Evolutionary conservation across 2,113 vertebrate species (phyloP), one percentile per base, ranked within the genome.

Genomic region (Pseudorectes ferrugineus): DNA sequence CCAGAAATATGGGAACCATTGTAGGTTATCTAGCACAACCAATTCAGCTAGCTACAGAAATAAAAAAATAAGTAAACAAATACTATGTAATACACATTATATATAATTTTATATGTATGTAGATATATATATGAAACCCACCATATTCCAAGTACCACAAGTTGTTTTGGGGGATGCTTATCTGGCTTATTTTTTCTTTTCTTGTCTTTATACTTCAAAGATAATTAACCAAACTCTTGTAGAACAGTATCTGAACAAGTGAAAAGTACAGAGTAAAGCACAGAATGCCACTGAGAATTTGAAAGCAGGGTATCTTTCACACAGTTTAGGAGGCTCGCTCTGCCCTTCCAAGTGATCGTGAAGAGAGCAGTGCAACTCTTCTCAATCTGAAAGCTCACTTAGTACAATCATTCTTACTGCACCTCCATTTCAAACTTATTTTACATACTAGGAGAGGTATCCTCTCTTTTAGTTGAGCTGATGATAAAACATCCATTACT

Each of bases 201-300:
- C 54, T 93, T 95, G 65, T 84, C 89, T 96, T 96, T 93, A 59
- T 74, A 54, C 71, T 93, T 96, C 74, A 93, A 95, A 96, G 95
- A 92, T 91, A 97, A 92, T 96, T 96, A 97, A 85, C 35, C 57
- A 91, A 36, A 93, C 54, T 91, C n/a, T 92, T 90, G 54, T 28
- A 92, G 54, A 95, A 90, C 57, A 81, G 70, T 68, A 70, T 62
- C 43, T 89, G 91, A 93, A 92, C 33, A 95, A 61, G 67, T 92
- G 63, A 95, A 95, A 97, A 96, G 17, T 43, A 76, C 42, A 28
- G 45, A 80, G 46, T 79, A 95, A 96, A 93, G 46, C 14, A 54
- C 78, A 97, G 77, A 76, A 93, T 61, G 86, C 48, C 70, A 92
- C 42, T 65, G 57, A 95, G 61, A 92, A 84, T 95, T 93, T 91